Evolutionary conservation across 2,888 invertebrate genomes (phyloP), one percentile per base, ranked within the genome.

Genomic region (Xanthostigma xanthostigma): DNA sequence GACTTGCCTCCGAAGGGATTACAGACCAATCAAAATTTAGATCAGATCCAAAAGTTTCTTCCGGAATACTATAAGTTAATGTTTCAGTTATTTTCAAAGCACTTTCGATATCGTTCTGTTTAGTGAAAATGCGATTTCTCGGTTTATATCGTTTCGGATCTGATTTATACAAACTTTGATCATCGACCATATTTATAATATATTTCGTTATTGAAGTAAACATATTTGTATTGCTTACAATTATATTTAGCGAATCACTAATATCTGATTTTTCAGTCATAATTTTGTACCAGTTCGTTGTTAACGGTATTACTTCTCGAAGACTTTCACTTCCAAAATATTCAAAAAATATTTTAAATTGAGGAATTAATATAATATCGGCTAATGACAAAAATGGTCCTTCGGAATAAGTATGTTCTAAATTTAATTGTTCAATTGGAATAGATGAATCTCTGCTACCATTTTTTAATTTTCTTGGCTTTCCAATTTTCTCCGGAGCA

Each of bases 321-420:
- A 75, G 61, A 33, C 52, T 53, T 35, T 56, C 52, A 37, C 55
- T 47, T 0, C 66, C 66, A 46, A 76, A 67, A 36, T 67, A 63
- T 53, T 72, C 64, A 35, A 80, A 67, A 44, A 84, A 64, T 34
- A 84, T 67, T 53, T 77, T 69, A 58, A 84, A 73, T 58, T 81
- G 79, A 2, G 86, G 80, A 57, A 82, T 78, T 49, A 94, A 70
- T 50, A 93, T 76, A 39, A 91, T 63, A 66, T 94, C 94, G 4
- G 92, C 82, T 55, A 94, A 67, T 1, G 90, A 89, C 59, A 92
- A 74, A 53, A 74, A 76, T 2, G 84, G 79, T 1, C 91, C 92
- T 68, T 94, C 92, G 2, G 87, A 84, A 70, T 79, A 94, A 45
- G 74, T 69, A 62, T 93, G 92, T 37, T 71, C 72, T 8, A 80